Evolutionary conservation across 2,888 invertebrate genomes (phyloP).

Genomic region (Bombyx huttoni): DNA sequence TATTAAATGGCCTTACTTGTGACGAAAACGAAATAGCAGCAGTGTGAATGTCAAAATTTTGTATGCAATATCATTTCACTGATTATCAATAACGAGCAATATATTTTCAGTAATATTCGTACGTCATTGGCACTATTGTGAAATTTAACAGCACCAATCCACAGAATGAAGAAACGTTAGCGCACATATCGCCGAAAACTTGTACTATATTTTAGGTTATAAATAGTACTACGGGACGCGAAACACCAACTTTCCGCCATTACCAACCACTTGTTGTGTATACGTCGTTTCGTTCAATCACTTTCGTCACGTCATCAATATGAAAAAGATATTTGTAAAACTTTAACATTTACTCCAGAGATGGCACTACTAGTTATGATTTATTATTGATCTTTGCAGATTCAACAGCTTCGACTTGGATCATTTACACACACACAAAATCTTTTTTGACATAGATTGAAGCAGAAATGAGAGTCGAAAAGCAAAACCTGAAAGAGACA

Average conservation of each 20-base stretch:
- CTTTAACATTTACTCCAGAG: constrained; percentile 16
- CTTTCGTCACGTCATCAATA: constrained; percentile 66
- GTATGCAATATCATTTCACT: constrained; percentile 72
- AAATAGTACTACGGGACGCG: constrained; percentile 73
- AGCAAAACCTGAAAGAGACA: too few relatives aligned
- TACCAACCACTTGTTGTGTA: constrained; percentile 62
- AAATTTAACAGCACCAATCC: constrained; percentile 65
- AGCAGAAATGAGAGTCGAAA: too few relatives aligned
- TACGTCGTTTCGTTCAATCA: constrained; percentile 41
- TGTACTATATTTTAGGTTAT: constrained; percentile 73
- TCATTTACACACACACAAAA: too few relatives aligned
- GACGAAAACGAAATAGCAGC: constrained; percentile 71
- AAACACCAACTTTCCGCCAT: constrained; percentile 72
- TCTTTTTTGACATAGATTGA: too few relatives aligned
- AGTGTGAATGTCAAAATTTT: constrained; percentile 72
- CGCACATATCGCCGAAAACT: constrained; percentile 73
- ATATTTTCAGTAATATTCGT: constrained; percentile 57
- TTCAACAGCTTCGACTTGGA: too few relatives aligned
- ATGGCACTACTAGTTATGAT: constrained; percentile 13
- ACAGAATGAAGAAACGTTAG: constrained; percentile 67
- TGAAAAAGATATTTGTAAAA: constrained; percentile 19
- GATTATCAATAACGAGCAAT: constrained; percentile 55
- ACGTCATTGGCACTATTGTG: constrained; percentile 65
- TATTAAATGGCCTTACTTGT: constrained; percentile 73
- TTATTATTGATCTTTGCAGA: neutral